Evolutionary conservation across 2,797 vertebrate genomes (phyloP).

Genomic region (Microctenopoma stevenorrisi): DNA sequence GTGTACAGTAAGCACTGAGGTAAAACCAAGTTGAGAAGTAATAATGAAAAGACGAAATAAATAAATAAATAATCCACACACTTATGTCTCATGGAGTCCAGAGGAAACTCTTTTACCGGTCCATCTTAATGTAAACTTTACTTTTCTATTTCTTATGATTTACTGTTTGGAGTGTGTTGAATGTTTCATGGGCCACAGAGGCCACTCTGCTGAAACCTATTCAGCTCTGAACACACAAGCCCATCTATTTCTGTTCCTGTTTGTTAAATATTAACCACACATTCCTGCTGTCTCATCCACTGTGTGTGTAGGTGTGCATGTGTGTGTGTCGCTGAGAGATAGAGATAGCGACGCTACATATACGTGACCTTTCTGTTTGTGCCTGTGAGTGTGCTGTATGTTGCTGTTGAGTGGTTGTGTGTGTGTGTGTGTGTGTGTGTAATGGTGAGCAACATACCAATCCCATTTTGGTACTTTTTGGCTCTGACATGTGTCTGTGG

Average conservation of each 20-base stretch:
- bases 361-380: conserved; percentile 60
- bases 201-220: conserved; percentile 75
- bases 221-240: conserved; percentile 76
- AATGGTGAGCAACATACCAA: conserved; percentile 16
- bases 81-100: conserved; percentile 31
- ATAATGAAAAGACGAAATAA: background rate
- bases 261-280: conserved; percentile 85
- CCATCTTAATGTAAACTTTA: conserved; percentile 77
- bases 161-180: conserved; percentile 78
- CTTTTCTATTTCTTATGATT: conserved; percentile 79
- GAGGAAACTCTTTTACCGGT: conserved; percentile 66
- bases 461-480: conserved; percentile 18
- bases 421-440: conserved; percentile 1
- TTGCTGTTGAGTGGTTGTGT: conserved; percentile 24
- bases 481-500: background rate
- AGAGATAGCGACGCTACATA: conserved; percentile 24
- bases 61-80: background rate
- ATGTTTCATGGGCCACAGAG: conserved; percentile 80
- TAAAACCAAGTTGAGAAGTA: background rate
- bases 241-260: conserved; percentile 82
- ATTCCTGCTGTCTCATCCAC: conserved; percentile 72
- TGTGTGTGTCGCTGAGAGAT: conserved; percentile 25
- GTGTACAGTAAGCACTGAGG: background rate
- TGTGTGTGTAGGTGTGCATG: conserved; percentile 55
- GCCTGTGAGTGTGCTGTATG: conserved; percentile 12